A percentile compares a stretch with the other conserved stretches of the same genome.
phyloP scores from a whole-genome alignment of 2,888 invertebrate species.

The Drosophila leonis region DNA sequence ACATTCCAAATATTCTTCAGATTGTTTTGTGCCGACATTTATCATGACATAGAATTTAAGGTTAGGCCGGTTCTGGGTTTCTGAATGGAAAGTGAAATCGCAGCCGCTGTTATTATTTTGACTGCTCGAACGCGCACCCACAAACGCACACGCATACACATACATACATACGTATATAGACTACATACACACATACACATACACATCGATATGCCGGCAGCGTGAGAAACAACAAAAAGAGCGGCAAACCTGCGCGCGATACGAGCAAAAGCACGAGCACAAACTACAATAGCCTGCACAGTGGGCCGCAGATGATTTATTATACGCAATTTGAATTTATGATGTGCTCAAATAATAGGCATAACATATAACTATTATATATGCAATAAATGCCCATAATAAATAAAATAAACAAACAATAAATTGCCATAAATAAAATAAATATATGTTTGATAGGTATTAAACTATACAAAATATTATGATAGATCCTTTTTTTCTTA shows the following conservation, averaged over 20 bases:
- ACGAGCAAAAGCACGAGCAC: slow-evolving; percentile 44
- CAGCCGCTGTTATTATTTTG: slow-evolving; percentile 68
- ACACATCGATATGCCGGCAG: slow-evolving; percentile 36
- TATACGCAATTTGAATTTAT: background rate
- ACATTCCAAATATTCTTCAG: background rate
- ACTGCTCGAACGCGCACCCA: slow-evolving; percentile 52
- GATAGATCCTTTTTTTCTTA: background rate
- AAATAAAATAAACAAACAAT: background rate
- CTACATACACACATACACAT: slow-evolving; percentile 8
- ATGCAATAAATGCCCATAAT: background rate
- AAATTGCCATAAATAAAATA: background rate
- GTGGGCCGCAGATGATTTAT: slow-evolving; percentile 4
- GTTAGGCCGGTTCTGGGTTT: slow-evolving; percentile 38
- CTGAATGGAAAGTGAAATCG: slow-evolving; percentile 73
- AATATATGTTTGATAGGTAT: background rate
- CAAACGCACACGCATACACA: slow-evolving; percentile 14
- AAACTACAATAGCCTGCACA: slow-evolving; percentile 34
- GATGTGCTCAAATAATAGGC: background rate
- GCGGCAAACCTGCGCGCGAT: slow-evolving; percentile 75
- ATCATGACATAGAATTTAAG: slow-evolving; percentile 27
- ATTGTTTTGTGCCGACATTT: background rate
- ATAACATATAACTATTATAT: no score
- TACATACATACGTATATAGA: slow-evolving; percentile 8
- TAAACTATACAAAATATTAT: background rate
- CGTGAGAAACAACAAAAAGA: slow-evolving; percentile 66